Conservation (phyloP, 2,888 invertebrate genomes). For the Dryadula phaetusa region DNA sequence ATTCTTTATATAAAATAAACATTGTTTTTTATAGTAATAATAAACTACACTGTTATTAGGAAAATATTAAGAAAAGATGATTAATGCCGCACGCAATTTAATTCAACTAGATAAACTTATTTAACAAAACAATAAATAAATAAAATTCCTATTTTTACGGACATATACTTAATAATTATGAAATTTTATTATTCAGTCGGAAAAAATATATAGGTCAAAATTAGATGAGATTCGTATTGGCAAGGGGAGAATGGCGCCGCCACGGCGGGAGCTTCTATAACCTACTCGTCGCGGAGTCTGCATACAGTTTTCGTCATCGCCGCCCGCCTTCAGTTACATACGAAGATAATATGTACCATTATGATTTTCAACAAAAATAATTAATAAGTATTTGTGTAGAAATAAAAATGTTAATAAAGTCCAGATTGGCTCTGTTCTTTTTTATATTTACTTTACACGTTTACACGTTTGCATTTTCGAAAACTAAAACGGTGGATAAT, state of each 20-base stretch:
- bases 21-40: too few species aligned
- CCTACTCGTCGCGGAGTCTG: slow-evolving; percentile 35
- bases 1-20: too few species aligned
- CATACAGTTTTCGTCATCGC: slow-evolving; percentile 33
- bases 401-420: slow-evolving; percentile 27
- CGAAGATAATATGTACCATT: neutral
- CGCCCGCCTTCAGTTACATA: slow-evolving; percentile 36
- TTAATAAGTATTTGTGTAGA: neutral
- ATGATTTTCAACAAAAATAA: slow-evolving; percentile 12
- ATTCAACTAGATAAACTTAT: too few species aligned
- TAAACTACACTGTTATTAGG: too few species aligned
- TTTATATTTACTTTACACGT: slow-evolving; percentile 1
- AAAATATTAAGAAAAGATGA: too few species aligned
- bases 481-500: slow-evolving; percentile 51
- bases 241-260: slow-evolving; percentile 49
- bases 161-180: neutral
- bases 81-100: too few species aligned
- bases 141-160: too few species aligned
- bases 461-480: slow-evolving; percentile 29
- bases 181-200: neutral
- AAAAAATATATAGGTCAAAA: slow-evolving; percentile 38
- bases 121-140: too few species aligned
- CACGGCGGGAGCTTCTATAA: slow-evolving; percentile 48
- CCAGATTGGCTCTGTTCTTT: neutral
- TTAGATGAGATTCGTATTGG: slow-evolving; percentile 40